These are phyloP conservation scores for Motacilla tschutschensis DNA, from an alignment of 2,113 vertebrate genomes.

Conservation along the genomic window DNA sequence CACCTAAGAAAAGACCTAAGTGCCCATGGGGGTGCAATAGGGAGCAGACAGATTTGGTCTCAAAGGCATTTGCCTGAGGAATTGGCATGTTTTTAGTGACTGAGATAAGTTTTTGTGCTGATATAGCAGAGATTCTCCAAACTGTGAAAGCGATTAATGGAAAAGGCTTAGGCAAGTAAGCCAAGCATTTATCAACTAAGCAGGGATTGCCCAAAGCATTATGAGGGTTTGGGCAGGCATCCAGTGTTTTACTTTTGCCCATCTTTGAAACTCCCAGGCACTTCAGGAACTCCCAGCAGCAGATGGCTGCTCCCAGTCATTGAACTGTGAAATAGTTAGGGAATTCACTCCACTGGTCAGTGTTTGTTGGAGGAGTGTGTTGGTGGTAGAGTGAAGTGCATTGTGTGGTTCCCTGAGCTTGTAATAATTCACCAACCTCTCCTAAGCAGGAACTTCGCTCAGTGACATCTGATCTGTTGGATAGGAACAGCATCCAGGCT, in stretches of 20 bases:
- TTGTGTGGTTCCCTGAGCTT: background rate
- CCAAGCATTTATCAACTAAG: background rate
- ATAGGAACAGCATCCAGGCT: background rate
- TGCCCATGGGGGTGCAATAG: conserved; percentile 35
- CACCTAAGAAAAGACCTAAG: conserved; percentile 60
- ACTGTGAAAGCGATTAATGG: conserved; percentile 16
- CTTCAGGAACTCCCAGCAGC: background rate
- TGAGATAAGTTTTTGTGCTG: conserved; percentile 38
- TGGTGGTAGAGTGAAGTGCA: background rate
- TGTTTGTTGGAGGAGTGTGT: background rate
- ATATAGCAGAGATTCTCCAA: conserved; percentile 14
- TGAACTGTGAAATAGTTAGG: background rate
- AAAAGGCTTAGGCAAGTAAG: background rate
- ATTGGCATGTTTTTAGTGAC: background rate
- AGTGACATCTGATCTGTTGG: background rate
- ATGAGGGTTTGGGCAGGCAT: background rate
- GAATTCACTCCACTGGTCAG: background rate
- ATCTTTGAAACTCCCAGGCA: background rate
- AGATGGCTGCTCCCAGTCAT: background rate
- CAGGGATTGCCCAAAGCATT: background rate
- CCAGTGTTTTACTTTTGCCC: background rate
- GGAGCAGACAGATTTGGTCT: conserved; percentile 1
- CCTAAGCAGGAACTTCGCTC: background rate
- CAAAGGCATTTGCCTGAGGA: conserved; percentile 30
- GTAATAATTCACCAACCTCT: background rate